Evolutionary conservation across 1,140 invertebrate species (phyloP), one percentile per base, ranked within the genome.

Genomic region (Anastrepha obliqua): DNA sequence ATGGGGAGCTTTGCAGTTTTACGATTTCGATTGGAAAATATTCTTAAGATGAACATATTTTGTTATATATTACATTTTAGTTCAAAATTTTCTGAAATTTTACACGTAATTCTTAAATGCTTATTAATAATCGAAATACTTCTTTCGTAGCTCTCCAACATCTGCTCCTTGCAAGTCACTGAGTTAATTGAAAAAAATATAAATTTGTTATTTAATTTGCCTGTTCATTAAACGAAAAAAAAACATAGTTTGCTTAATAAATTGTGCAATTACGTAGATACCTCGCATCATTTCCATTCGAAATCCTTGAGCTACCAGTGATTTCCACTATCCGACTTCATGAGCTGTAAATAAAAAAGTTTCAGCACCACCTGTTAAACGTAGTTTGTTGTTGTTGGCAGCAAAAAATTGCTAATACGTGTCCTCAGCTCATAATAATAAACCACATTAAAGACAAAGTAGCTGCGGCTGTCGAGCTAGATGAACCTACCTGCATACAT

Each of bases 361-460:
- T 74, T 55, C 17, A 51, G 74, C 74, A 81, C 44, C 74, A 81
- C 74, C 74, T 81, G 74, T 81, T 81, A 11, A n/a, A 20, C 17
- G n/a, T 47, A 81, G 42, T 0, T 20, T 55, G 17, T 81, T 70
- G 17, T 11, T 11, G 51, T 81, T 81, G 74, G 2, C 15, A n/a
- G 74, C 44, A 81, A 58, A 87, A 67, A 51, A 67, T 67, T 47
- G 59, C 86, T 88, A 85, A 88, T 88, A 88, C 88, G 74, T 88
- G 86, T 88, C 86, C 58, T 88, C 88, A 87, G 86, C 64, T 65
- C 86, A 85, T 87, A 81, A 88, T 88, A 88, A 88, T 88, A 88
- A 86, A 87, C 88, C 74, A 87, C 86, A 88, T 87, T 88, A 88
- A 88, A 67, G 87, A 60, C 87, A 88, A 88, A 86, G 81, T 88